A percentile compares a stretch with the other conserved stretches of the same genome.
Conservation (phyloP, 2,888 invertebrate genomes). For the Drosophila lutescens region DNA sequence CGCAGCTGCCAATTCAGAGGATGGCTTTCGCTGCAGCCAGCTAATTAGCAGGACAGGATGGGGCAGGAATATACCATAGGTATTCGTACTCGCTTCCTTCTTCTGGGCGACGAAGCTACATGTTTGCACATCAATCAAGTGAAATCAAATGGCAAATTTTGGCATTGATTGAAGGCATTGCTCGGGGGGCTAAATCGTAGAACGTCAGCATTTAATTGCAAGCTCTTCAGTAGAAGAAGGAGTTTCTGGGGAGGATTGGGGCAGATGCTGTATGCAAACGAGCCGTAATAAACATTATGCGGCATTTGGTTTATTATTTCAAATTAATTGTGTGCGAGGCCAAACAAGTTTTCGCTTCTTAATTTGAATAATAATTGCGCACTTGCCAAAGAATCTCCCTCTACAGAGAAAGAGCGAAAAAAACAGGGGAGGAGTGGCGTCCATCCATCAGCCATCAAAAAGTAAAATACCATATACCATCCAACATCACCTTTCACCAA, state of each 20-base stretch:
- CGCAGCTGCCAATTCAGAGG: conserved; percentile 70
- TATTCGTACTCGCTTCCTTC: conserved; percentile 41
- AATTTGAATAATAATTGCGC: conserved; percentile 61
- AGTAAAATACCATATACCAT: neutral
- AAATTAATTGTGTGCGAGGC: conserved; percentile 65
- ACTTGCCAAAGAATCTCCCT: conserved; percentile 54
- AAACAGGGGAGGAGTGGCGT: conserved; percentile 20
- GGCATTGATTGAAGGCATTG: conserved; percentile 69
- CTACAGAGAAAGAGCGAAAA: neutral
- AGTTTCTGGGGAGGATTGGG: conserved; percentile 18
- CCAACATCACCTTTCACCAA: conserved; percentile 65
- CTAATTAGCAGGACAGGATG: conserved; percentile 37
- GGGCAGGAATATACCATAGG: neutral
- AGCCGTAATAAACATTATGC: conserved; percentile 66
- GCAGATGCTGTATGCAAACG: conserved; percentile 66
- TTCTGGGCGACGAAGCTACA: conserved; percentile 18
- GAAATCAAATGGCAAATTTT: conserved; percentile 61
- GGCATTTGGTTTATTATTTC: conserved; percentile 60
- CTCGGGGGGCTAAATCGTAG: conserved; percentile 32
- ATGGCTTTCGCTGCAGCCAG: conserved; percentile 23
- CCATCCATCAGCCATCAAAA: conserved; percentile 5
- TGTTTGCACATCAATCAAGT: conserved; percentile 73
- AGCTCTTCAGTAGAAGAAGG: conserved; percentile 49
- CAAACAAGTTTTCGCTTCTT: conserved; percentile 49
- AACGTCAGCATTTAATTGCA: conserved; percentile 68